Base-by-base conservation (phyloP, 1,140 invertebrate genomes). In the Spodoptera frugiperda region DNA sequence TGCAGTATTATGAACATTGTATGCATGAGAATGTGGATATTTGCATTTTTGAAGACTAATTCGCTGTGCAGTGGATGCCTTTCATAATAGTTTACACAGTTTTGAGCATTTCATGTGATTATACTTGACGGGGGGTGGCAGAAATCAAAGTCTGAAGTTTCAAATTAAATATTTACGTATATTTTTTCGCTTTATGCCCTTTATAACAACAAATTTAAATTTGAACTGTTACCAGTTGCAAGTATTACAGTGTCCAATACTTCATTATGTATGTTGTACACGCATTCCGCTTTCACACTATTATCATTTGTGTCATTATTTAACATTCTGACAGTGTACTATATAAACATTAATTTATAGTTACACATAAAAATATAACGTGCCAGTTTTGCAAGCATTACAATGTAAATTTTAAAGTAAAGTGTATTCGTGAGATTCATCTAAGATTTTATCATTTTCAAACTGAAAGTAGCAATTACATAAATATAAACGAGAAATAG, bases 111-210 rank as follows among this genome's bases (percentile, higher is more conserved):
- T 8, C 33, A 10, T 39, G 33, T 39, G 5, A 3, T 39, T n/a
- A 3, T 63, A 10, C 30, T 14, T 14, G 21, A 3, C 57, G n/a
- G 19, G 67, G 61, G 61, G 39, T 21, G 65, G 2, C 12, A 59
- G 19, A 72, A 89, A 86, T 78, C 65, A 88, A 91, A 84, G 71
- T 76, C 83, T 57, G 51, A 17, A 73, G 54, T 73, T 59, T 87
- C 67, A 91, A 93, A 92, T 92, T 92, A 93, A 93, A 93, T 93
- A 92, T 91, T 93, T 92, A 93, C 90, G 90, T 93, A 93, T 93
- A 93, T 88, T 88, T 91, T 88, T 88, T 84, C 84, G 82, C 83
- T 91, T 90, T 89, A 91, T 89, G 88, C 84, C 79, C 84, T 87
- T 91, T 88, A 84, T 91, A 92, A 92, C 87, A 93, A 93, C 87